Evolutionary conservation across 2,888 invertebrate species (phyloP), one percentile per base, ranked within the genome.

Genomic region (Nomada hirtipes): DNA sequence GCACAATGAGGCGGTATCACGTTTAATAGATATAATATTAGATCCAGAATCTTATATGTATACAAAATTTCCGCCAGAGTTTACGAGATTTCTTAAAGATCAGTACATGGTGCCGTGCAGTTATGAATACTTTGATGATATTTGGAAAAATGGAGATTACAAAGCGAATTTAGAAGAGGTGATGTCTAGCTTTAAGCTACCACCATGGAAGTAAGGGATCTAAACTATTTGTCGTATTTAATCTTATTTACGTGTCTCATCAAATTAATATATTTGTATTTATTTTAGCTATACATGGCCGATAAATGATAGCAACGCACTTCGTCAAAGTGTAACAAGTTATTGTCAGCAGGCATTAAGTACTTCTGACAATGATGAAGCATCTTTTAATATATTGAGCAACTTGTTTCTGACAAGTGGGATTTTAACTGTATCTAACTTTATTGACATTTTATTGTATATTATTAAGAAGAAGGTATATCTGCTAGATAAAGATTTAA

Each of bases 1-100:
- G 65, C 97, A 96, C 90, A 97, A 97, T 90, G 95, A 95, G 86
- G 96, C 96, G 36, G 95, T 97, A 29, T 94, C 95, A 65, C 95
- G 95, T 88, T 92, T 97, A 65, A 95, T 95, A 55, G 92, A 95
- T 60, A 95, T 96, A 67, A 93, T 96, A 50, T 94, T 96, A 47
- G 95, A 96, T 91, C 94, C 95, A 84, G 95, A 95, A 84, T 93
- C 95, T 55, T 94, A 95, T 11, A 95, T 95, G 83, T 95, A 96
- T 85, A 95, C 96, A 0, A 94, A 95, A 88, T 96, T 97, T 92
- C 96, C 97, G 0, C 92, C 95, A 26, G 96, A 97, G 89, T 95
- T 97, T 77, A 95, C 94, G 76, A 91, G 93, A 55, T 87, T 89
- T 4, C 92, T 96, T 72, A 94, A 95, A 83, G 88, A 91, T 67